These are phyloP conservation scores for Rhopilema esculentum DNA, from an alignment of 30 jellyfish, hydroid and myxozoan genomes.

Conservation along the genomic window DNA sequence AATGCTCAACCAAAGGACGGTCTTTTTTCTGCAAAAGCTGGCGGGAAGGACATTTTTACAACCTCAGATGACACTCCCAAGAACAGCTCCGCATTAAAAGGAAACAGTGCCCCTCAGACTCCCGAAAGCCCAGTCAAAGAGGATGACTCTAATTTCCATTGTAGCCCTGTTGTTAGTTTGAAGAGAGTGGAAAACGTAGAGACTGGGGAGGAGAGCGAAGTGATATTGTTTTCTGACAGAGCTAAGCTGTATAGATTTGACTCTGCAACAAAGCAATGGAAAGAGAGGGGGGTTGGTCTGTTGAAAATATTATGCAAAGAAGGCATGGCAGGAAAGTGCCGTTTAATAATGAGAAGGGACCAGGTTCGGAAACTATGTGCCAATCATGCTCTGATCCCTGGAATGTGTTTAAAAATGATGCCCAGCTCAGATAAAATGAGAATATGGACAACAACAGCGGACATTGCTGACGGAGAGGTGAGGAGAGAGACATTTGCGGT, in stretches of 20 bases:
- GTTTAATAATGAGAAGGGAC: slow-evolving; percentile 81
- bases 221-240: slow-evolving; percentile 29
- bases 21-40: neutral
- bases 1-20: neutral
- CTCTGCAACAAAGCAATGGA: slow-evolving; percentile 60
- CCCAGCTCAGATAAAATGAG: slow-evolving; percentile 61
- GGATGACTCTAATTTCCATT: slow-evolving; percentile 40
- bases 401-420: slow-evolving; percentile 67
- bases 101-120: slow-evolving; percentile 6
- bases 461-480: slow-evolving; percentile 77
- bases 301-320: slow-evolving; percentile 38
- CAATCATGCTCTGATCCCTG: slow-evolving; percentile 58
- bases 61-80: slow-evolving; percentile 3
- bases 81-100: neutral
- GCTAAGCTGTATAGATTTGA: slow-evolving; percentile 78
- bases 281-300: slow-evolving; percentile 83
- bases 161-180: slow-evolving; percentile 49
- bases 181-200: neutral
- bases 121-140: slow-evolving; percentile 61
- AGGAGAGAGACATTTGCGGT: slow-evolving; percentile 79
- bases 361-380: slow-evolving; percentile 78
- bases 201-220: slow-evolving; percentile 83
- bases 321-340: neutral
- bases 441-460: slow-evolving; percentile 86
- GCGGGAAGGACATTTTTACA: neutral